Evolutionary conservation across 2,888 invertebrate species (phyloP).

Genomic region (Drosophila demipolita): DNA sequence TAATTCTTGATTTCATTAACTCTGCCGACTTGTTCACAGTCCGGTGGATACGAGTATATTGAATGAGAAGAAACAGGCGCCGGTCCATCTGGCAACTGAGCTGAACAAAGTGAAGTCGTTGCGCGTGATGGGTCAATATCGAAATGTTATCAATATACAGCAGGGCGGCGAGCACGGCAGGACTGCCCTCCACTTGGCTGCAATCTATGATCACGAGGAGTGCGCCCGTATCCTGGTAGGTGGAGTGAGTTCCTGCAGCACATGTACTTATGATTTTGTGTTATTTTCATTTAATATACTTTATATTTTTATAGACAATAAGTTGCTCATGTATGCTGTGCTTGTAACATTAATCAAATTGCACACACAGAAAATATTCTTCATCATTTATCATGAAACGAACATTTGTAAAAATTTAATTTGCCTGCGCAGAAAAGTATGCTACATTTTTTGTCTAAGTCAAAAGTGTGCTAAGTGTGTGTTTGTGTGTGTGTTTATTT

Average conservation of each 20-base stretch:
- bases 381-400: constrained; percentile 62
- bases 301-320: constrained; percentile 8
- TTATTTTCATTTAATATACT: background rate
- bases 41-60: constrained; percentile 89
- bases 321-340: constrained; percentile 39
- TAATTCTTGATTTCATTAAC: background rate
- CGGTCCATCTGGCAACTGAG: constrained; percentile 92
- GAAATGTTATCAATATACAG: constrained; percentile 89
- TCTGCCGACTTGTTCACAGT: constrained; percentile 83
- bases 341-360: constrained; percentile 61
- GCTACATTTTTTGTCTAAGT: constrained; percentile 35
- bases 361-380: constrained; percentile 1
- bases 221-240: constrained; percentile 93
- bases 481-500: constrained; percentile 26
- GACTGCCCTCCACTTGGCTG: constrained; percentile 93
- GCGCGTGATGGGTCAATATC: constrained; percentile 89
- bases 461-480: constrained; percentile 14
- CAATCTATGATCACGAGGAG: constrained; percentile 92
- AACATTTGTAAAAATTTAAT: constrained; percentile 53
- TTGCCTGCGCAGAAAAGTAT: constrained; percentile 63
- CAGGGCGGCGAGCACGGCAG: constrained; percentile 91
- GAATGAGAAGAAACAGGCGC: constrained; percentile 92
- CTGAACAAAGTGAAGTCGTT: constrained; percentile 90
- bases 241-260: constrained; percentile 49
- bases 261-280: constrained; percentile 29